These are phyloP conservation scores for Acanthurus lineatus DNA, from an alignment of 2,797 vertebrate genomes.

Conservation along the genomic window DNA sequence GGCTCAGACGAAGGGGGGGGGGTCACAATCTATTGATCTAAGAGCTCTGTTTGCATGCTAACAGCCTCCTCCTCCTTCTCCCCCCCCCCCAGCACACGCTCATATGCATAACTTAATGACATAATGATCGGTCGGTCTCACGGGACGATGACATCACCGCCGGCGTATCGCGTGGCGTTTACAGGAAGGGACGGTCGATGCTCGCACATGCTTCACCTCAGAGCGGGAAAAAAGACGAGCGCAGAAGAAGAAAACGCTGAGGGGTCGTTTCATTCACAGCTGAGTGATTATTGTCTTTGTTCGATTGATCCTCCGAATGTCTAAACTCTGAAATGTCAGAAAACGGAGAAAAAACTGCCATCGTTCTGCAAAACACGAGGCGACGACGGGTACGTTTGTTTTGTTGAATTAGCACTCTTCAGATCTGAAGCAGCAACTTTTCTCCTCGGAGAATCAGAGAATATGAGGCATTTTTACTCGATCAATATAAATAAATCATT, in stretches of 20 bases:
- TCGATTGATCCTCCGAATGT: not conserved
- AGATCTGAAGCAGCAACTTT: not conserved
- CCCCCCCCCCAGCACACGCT: not conserved
- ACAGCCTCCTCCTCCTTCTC: not conserved
- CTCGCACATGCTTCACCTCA: conserved; percentile 32
- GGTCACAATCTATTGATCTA: conserved; percentile 64
- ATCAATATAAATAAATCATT: too few relatives aligned
- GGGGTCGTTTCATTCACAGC: not conserved
- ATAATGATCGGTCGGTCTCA: conserved; percentile 63
- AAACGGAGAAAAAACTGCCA: not conserved
- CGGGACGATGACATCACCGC: conserved; percentile 75
- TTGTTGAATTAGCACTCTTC: not conserved
- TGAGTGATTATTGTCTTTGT: not conserved
- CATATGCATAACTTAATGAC: conserved; percentile 65
- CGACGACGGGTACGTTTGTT: not conserved
- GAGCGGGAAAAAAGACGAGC: conserved; percentile 3
- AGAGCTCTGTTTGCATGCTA: conserved; percentile 45
- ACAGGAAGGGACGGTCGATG: conserved; percentile 63
- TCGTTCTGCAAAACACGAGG: too few relatives aligned
- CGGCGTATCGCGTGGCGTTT: conserved; percentile 54
- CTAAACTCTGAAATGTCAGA: too few relatives aligned
- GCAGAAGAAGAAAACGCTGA: not conserved
- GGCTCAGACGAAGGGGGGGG: too few relatives aligned
- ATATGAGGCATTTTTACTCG: not conserved
- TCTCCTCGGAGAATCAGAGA: too few relatives aligned